Evolutionary conservation across 2,113 vertebrate species (phyloP), one percentile per base, ranked within the genome.

Genomic region (Tringa solitaria): DNA sequence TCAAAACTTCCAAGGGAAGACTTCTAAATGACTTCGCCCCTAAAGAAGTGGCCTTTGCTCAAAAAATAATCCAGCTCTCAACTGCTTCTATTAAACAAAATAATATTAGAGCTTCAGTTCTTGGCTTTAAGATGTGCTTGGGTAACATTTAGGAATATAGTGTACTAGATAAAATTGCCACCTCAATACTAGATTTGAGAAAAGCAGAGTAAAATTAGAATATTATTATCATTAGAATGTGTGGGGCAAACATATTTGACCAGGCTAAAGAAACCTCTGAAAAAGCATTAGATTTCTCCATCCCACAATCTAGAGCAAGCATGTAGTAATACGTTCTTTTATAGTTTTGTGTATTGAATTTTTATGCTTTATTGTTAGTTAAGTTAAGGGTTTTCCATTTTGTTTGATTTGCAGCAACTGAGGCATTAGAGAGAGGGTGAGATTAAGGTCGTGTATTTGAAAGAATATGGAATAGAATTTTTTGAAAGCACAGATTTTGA

Each of bases 361-460:
- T 86, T 86, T 83, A 32, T 84, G 33, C 43, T 78, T 81, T 80
- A 63, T 63, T 84, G 18, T 80, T 8, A 86, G 5, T 88, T 68
- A 37, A 54, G 28, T 60, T 83, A 68, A 68, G 28, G 74, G 54
- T 57, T 95, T 89, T 56, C 73, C 18, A 6, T 72, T 95, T 76
- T 3, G 16, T 85, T 74, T 90, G 15, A 48, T 85, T 91, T 89
- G 32, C 28, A 88, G 19, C 41, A 85, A 23, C 33, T 68, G 43
- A 63, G n/a, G 50, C 43, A 18, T 79, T 93, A 41, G 17, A 48
- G 43, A 59, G 46, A 69, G 7, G 5, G 9, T 79, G 43, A 72
- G 91, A 14, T 50, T 61, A 41, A 57, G 51, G 27, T 70, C 24
- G 21, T 57, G 5, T 53, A 33, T 89, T 77, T 74, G 41, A 87